Percentiles rank a stretch among this genome's conserved stretches.
These are phyloP conservation scores for Caenorhabditis virilis DNA, from an alignment of 2,888 invertebrate species.

Conservation along the genomic window DNA sequence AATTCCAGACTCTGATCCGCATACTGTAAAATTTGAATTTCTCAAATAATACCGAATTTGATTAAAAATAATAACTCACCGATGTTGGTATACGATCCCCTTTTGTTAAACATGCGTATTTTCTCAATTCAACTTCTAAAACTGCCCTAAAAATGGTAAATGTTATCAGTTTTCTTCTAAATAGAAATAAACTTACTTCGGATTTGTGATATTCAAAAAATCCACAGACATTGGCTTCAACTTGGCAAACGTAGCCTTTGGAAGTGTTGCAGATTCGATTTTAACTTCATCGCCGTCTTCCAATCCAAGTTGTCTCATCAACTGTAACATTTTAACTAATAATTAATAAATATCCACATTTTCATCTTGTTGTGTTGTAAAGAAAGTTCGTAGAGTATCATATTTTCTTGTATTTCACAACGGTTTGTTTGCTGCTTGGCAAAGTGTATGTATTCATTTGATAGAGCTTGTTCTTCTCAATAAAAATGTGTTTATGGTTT, in stretches of 20 bases:
- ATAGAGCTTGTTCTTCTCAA: too few species aligned
- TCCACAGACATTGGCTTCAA: constrained; percentile 95
- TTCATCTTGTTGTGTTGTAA: too few species aligned
- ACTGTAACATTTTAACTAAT: too few species aligned
- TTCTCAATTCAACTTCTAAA: constrained; percentile 86
- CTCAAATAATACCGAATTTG: constrained; percentile 70
- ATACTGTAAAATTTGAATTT: constrained; percentile 76
- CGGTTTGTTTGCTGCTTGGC: too few species aligned
- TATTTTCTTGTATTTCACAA: too few species aligned
- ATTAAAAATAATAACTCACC: too few species aligned
- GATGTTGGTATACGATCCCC: constrained; percentile 91
- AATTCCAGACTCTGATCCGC: constrained; percentile 84
- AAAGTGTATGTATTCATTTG: too few species aligned
- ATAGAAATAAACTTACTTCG: constrained; percentile 74
- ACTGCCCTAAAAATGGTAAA: constrained; percentile 71
- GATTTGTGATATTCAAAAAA: constrained; percentile 95
- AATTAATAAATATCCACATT: too few species aligned
- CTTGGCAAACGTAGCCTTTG: constrained; percentile 93
- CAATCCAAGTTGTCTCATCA: constrained; percentile 90
- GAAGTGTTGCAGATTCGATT: constrained; percentile 88
- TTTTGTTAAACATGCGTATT: constrained; percentile 95
- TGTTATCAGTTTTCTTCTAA: too few species aligned
- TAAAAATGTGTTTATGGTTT: too few species aligned
- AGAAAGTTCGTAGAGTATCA: too few species aligned
- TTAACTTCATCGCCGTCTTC: constrained; percentile 87